Base-by-base conservation (phyloP, 2,888 invertebrate species). In the Alviniconcha strummeri region DNA sequence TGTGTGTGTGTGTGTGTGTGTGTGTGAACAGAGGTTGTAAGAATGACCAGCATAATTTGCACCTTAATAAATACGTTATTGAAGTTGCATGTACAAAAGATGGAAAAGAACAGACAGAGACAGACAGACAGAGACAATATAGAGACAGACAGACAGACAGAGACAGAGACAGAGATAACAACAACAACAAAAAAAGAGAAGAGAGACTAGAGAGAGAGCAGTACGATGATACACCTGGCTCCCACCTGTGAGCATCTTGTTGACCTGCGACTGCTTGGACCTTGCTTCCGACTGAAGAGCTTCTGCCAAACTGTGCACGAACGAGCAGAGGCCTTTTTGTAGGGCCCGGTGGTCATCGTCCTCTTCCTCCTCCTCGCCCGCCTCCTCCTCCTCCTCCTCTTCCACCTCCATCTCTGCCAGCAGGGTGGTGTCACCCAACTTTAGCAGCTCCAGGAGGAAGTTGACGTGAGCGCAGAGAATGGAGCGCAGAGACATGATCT, bases 401-500 rank as follows among this genome's bases (percentile, higher is more conserved):
- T 75, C 81, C 17, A 82, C 69, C 17, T 84, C 84, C 36, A 86
- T 67, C 52, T 85, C 84, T 54, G 79, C 74, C 19, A 86, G 75
- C 11, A 86, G 81, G 57, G 80, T 55, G 79, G 81, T 83, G 75
- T 82, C 71, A 11, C 86, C 86, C 84, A 86, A 81, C 72, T 83
- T 85, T 36, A 85, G 60, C 69, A 87, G 80, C 80, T 88, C 88
- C 72, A 69, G 15, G 9, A 88, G 17, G 79, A 85, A 88, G 67
- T 67, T 17, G 57, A 84, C n/a, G 56, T 81, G 85, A 54, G 85
- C 87, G 11, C 75, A 81, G 36, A 87, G 84, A 6, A 86, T 74
- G n/a, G 88, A 80, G 54, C 86, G 85, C 67, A 85, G 81, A 9
- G 87, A 84, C 57, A 87, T 60, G 71, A 87, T 86, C 80, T 88